phyloP scores from a whole-genome alignment of 2,797 vertebrate genomes.

The Chanos chanos region DNA sequence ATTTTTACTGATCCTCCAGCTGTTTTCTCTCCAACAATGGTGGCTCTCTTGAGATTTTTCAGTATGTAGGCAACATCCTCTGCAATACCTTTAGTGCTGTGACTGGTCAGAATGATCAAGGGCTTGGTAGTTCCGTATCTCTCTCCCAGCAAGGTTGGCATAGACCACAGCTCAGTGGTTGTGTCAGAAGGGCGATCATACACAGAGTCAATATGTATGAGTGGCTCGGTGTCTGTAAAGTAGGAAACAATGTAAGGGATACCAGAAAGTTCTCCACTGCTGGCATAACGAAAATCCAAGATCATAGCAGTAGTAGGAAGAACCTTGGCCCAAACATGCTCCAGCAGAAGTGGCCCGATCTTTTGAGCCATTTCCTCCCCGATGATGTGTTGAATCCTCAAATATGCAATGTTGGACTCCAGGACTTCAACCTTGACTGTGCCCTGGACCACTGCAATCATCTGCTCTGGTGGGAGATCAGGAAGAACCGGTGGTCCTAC shows the following conservation, averaged over 20 bases:
- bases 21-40: slow-evolving; percentile 84
- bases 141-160: slow-evolving; percentile 77
- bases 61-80: slow-evolving; percentile 90
- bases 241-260: slow-evolving; percentile 91
- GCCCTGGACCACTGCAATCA: slow-evolving; percentile 74
- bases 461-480: slow-evolving; percentile 73
- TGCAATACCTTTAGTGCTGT: slow-evolving; percentile 79
- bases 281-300: slow-evolving; percentile 84
- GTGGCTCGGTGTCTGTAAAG: slow-evolving; percentile 72
- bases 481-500: slow-evolving; percentile 50
- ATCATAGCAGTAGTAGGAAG: slow-evolving; percentile 84
- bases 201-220: slow-evolving; percentile 84
- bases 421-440: slow-evolving; percentile 80
- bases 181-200: slow-evolving; percentile 84
- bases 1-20: slow-evolving; percentile 83
- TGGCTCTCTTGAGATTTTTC: slow-evolving; percentile 82
- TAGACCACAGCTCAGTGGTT: slow-evolving; percentile 82
- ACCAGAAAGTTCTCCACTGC: slow-evolving; percentile 81
- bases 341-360: slow-evolving; percentile 77
- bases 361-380: slow-evolving; percentile 80
- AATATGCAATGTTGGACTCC: slow-evolving; percentile 84
- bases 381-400: slow-evolving; percentile 86
- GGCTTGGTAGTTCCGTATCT: slow-evolving; percentile 80
- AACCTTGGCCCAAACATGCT: slow-evolving; percentile 85
- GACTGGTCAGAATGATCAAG: slow-evolving; percentile 83